Percentiles rank a stretch among this genome's conserved stretches.
Conservation (phyloP, 2,888 invertebrate genomes). For the Synanthedon formicaeformis region DNA sequence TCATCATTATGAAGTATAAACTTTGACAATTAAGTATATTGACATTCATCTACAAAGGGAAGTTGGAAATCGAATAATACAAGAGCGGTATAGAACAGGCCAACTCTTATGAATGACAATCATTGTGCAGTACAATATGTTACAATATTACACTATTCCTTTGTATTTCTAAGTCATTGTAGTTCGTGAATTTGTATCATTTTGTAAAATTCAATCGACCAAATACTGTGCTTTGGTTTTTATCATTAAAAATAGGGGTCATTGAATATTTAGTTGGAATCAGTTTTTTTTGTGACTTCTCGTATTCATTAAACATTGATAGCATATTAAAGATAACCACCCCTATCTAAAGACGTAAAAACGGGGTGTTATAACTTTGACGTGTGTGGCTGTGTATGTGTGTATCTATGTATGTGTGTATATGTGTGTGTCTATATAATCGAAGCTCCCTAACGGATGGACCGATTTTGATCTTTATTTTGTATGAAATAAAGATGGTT, state of each 20-base stretch:
- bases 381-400: too few relatives aligned
- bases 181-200: slow-evolving; percentile 14
- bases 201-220: slow-evolving; percentile 11
- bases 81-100: slow-evolving; percentile 27
- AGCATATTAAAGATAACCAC: background rate
- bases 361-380: too few relatives aligned
- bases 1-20: too few relatives aligned
- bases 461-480: too few relatives aligned
- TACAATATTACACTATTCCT: slow-evolving; percentile 26
- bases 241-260: too few relatives aligned
- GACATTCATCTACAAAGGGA: background rate
- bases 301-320: too few relatives aligned
- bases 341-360: background rate
- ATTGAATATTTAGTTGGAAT: background rate
- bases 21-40: too few relatives aligned
- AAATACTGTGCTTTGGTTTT: slow-evolving; percentile 10
- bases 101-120: slow-evolving; percentile 48
- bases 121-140: slow-evolving; percentile 33
- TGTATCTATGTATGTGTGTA: too few relatives aligned
- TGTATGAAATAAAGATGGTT: too few relatives aligned
- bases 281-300: too few relatives aligned
- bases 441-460: too few relatives aligned
- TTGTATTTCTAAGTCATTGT: slow-evolving; percentile 27
- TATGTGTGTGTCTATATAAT: too few relatives aligned
- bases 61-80: slow-evolving; percentile 33